Base-by-base conservation (phyloP, 2,797 vertebrate species). In the Phataginus tetradactyla region DNA sequence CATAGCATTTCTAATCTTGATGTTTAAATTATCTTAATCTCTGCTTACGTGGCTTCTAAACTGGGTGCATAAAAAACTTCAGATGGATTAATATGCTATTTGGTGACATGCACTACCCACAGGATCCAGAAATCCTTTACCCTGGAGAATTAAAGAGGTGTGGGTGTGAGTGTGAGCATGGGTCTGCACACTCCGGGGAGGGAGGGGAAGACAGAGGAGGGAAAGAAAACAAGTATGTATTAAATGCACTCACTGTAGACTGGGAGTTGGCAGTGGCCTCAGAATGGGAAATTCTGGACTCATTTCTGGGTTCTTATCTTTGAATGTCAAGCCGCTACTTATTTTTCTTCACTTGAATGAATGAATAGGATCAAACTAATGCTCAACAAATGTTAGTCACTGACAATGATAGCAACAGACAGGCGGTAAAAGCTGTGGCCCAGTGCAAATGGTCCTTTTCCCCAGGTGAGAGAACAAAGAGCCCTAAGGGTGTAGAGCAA, bases 31-130 rank as follows among this genome's bases (percentile, higher is more conserved):
- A 86, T 68, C 71, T 95, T 95, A 89, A 61, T 90, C 29, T 29
- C 91, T 90, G 74, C 72, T 74, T 95, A 86, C 53, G 94, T 66
- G 39, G 90, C 69, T 97, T 96, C 84, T 71, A 95, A 95, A 94
- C 63, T 59, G 32, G 63, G 93, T 5, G 5, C 91, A 71, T 12
- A 80, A 93, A 97, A 97, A 80, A 75, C 87, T 71, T 57, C 42
- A 63, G 61, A 71, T 29, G 61, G 90, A 91, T 87, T 93, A 91
- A 94, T 81, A 97, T 80, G 3, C 32, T 85, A 53, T 94, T 90
- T 79, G 51, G 87, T 21, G 94, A 74, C 27, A 94, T 51, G 53
- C 79, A 92, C 80, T 37, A 81, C 32, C 59, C 64, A 84, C 3
- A 39, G 7, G 72, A 37, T 66, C 75, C 94, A 53, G 88, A 97